Conservation (phyloP, 2,797 vertebrate species). For the Euphonia xanthogaster region DNA sequence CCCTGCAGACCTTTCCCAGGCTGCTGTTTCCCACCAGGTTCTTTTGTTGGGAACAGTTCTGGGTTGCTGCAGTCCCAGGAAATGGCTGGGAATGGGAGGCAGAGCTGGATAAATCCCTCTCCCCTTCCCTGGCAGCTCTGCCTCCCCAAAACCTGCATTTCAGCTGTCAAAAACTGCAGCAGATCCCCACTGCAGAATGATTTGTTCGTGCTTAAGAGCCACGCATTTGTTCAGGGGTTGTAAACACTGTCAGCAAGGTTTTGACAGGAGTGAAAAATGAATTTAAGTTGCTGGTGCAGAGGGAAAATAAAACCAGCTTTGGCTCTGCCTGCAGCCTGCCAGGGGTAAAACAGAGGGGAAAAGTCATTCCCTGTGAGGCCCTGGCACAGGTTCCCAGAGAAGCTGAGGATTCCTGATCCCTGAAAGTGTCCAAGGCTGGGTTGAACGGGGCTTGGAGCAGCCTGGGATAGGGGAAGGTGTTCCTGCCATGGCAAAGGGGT, state of each 20-base stretch:
- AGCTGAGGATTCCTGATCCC: background rate
- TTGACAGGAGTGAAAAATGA: conserved; percentile 18
- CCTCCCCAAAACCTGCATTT: background rate
- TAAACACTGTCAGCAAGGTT: background rate
- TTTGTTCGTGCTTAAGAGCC: background rate
- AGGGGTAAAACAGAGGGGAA: background rate
- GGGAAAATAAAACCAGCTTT: background rate
- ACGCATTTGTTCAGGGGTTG: background rate
- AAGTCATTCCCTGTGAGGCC: background rate
- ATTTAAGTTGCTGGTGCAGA: background rate
- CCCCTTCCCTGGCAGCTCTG: background rate
- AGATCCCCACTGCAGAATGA: background rate
- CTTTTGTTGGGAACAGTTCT: background rate
- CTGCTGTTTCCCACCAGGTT: background rate
- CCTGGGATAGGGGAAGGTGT: background rate
- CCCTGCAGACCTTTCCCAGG: background rate
- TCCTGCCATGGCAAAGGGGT: background rate
- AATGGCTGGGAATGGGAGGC: background rate
- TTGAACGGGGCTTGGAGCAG: accelerated
- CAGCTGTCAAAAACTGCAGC: background rate
- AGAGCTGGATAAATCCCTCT: background rate
- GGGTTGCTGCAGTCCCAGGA: background rate
- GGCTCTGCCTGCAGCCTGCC: background rate
- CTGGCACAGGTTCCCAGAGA: background rate
- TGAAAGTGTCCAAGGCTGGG: background rate